phyloP scores from a whole-genome alignment of 2,888 invertebrate species.

The Drosophila mayaguana region DNA sequence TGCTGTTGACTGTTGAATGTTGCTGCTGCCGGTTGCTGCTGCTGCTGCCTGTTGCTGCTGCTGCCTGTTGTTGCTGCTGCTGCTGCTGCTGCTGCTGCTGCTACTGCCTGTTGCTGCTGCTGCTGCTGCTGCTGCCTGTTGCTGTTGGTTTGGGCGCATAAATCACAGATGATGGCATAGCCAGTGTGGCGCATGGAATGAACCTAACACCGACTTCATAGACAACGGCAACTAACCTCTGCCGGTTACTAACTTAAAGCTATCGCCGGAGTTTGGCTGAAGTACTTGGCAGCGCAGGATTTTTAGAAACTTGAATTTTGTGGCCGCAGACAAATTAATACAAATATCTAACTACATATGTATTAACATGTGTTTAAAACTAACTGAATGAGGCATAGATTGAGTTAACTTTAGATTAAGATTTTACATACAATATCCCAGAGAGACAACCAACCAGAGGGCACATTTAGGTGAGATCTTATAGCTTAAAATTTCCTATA shows the following conservation, averaged over 20 bases:
- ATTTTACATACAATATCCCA: no score
- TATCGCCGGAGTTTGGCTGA: neutral
- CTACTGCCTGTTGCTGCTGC: conserved; percentile 13
- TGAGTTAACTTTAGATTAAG: no score
- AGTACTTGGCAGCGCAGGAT: conserved; percentile 16
- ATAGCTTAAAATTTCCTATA: no score
- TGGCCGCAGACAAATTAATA: conserved; percentile 1
- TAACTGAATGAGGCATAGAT: no score
- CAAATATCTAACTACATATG: neutral
- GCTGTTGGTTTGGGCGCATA: conserved; percentile 42
- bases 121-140: conserved; percentile 14
- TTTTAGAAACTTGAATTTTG: neutral
- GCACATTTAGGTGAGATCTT: no score
- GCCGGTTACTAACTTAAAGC: conserved; percentile 6
- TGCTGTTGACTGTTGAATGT: conserved; percentile 19
- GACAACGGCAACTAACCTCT: conserved; percentile 14
- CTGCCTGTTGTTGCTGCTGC: conserved; percentile 13
- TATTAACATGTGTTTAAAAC: no score
- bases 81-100: conserved; percentile 20
- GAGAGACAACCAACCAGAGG: no score
- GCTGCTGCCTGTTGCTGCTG: conserved; percentile 20
- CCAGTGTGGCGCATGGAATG: conserved; percentile 27
- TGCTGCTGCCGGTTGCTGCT: conserved; percentile 16
- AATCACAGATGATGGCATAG: conserved; percentile 53
- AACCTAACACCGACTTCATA: conserved; percentile 41